Percentiles rank a stretch among this genome's conserved stretches.
phyloP scores from a whole-genome alignment of 2,888 invertebrate genomes.

The Hypselothyrea guttata region DNA sequence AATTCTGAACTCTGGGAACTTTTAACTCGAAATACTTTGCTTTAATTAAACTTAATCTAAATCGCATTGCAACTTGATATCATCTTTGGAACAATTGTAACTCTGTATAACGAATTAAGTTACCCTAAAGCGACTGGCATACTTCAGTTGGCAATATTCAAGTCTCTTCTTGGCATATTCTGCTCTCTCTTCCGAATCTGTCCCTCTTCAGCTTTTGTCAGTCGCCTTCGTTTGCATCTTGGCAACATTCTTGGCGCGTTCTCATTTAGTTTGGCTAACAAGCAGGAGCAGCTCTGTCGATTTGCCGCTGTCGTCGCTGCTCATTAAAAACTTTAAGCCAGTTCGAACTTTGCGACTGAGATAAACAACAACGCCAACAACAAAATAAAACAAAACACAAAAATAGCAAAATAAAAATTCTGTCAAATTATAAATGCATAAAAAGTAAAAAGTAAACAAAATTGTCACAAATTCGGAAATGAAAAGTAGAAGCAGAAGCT shows the following conservation, averaged over 20 bases:
- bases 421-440: constrained; percentile 66
- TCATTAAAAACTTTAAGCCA: constrained; percentile 71
- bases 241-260: constrained; percentile 49
- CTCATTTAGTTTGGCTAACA: constrained; percentile 41
- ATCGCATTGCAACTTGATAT: constrained; percentile 8
- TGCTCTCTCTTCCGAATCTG: too few relatives aligned
- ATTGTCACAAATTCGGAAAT: constrained; percentile 40
- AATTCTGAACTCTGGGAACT: too few relatives aligned
- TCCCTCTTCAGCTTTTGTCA: background rate
- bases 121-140: background rate
- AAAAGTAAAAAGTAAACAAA: constrained; percentile 65
- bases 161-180: too few relatives aligned
- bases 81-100: constrained; percentile 31
- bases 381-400: constrained; percentile 5
- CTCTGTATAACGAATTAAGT: constrained; percentile 1
- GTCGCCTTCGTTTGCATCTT: constrained; percentile 36
- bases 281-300: constrained; percentile 6
- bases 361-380: constrained; percentile 56
- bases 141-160: background rate
- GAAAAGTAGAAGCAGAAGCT: constrained; percentile 12
- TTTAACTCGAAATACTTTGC: too few relatives aligned
- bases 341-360: constrained; percentile 67
- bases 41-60: too few relatives aligned
- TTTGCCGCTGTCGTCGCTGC: constrained; percentile 54
- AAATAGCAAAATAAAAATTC: constrained; percentile 7